A percentile compares a stretch with the other conserved stretches of the same genome.
These are phyloP conservation scores for Coregonus ussuriensis DNA, from an alignment of 2,797 vertebrate species.

Conservation along the genomic window DNA sequence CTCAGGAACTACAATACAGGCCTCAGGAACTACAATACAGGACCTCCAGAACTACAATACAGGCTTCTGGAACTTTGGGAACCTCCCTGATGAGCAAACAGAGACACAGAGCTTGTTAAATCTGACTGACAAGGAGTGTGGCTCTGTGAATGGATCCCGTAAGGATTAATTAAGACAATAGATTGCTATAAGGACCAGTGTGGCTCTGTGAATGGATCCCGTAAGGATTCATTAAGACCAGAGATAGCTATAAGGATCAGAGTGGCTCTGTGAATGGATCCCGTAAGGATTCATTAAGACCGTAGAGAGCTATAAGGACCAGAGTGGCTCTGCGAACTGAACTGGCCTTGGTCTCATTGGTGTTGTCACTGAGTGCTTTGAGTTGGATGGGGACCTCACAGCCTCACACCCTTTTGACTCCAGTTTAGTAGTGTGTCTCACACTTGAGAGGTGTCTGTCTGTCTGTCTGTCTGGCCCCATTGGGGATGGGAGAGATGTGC, in stretches of 20 bases:
- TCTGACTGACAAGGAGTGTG: conserved; percentile 43
- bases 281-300: conserved; percentile 65
- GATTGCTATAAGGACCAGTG: conserved; percentile 23
- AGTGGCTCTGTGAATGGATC: conserved; percentile 43
- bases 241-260: conserved; percentile 26
- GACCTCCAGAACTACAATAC: neutral
- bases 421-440: conserved; percentile 35
- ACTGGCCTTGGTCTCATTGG: conserved; percentile 30
- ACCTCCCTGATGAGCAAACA: conserved; percentile 65
- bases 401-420: conserved; percentile 40
- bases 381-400: conserved; percentile 32
- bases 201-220: conserved; percentile 44
- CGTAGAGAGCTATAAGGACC: conserved; percentile 28
- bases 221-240: conserved; percentile 64
- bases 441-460: conserved; percentile 42
- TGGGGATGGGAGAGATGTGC: conserved; percentile 10
- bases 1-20: neutral
- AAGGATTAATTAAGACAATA: conserved; percentile 65
- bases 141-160: conserved; percentile 39
- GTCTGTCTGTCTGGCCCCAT: conserved; percentile 13
- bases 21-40: too few relatives aligned
- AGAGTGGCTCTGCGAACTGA: conserved; percentile 37
- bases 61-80: conserved; percentile 36
- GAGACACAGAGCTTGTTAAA: conserved; percentile 48
- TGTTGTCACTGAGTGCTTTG: conserved; percentile 42